These are phyloP conservation scores for Dendronephthya gigantea DNA, from an alignment of 64 coral and sea anemone genomes.

Conservation along the genomic window DNA sequence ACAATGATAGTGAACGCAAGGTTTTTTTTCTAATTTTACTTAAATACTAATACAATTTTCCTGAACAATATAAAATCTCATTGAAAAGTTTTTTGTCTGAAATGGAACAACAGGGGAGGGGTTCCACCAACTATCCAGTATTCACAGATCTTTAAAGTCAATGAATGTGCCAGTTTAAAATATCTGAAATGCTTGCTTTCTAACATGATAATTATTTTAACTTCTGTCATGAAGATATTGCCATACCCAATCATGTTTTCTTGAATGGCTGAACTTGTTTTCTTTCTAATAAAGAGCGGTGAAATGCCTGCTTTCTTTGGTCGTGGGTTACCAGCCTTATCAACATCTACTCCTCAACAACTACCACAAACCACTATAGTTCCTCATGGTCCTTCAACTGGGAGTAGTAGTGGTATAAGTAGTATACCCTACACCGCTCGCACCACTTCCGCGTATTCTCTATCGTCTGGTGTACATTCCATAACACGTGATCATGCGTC, in stretches of 20 bases:
- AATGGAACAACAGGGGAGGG: too few relatives aligned
- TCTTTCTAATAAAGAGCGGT: background rate
- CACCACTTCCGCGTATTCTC: conserved; percentile 36
- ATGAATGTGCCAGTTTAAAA: background rate
- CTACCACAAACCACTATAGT: conserved; percentile 4
- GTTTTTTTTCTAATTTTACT: background rate
- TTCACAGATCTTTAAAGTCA: background rate
- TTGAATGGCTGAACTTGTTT: background rate
- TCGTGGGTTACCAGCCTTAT: conserved; percentile 51
- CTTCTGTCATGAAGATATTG: too few relatives aligned
- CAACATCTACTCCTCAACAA: conserved; percentile 65
- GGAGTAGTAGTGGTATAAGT: conserved; percentile 79
- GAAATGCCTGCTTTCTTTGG: conserved; percentile 45
- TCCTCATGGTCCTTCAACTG: conserved; percentile 44
- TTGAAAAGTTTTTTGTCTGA: too few relatives aligned
- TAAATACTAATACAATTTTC: too few relatives aligned
- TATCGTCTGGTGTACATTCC: conserved; percentile 49
- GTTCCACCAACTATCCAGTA: too few relatives aligned
- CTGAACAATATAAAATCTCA: too few relatives aligned
- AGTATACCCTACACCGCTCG: conserved; percentile 39
- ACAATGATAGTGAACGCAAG: background rate
- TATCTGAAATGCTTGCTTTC: background rate
- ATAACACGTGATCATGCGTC: background rate
- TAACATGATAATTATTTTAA: too few relatives aligned
- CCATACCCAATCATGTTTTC: background rate